phyloP scores from a whole-genome alignment of 30 jellyfish, hydroid and myxozoan species.

The Aurelia sp. region DNA sequence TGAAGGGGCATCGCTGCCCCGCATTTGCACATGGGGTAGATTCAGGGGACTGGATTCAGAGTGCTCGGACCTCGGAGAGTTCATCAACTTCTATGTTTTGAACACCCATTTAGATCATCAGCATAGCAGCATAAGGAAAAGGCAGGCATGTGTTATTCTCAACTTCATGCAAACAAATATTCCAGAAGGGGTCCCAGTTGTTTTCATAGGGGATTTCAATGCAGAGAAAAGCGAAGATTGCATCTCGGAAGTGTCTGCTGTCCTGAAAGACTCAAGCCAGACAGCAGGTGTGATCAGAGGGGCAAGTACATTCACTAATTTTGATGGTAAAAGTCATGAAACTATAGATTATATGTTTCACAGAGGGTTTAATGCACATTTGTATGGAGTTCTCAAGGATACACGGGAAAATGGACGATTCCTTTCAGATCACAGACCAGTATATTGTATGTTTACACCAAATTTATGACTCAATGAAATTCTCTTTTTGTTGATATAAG shows the following conservation, averaged over 20 bases:
- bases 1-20: conserved; percentile 23
- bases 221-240: conserved; percentile 9
- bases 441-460: background rate
- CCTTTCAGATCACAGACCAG: conserved; percentile 41
- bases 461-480: no score
- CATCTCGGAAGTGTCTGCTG: background rate
- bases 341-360: conserved; percentile 8
- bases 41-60: background rate
- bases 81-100: background rate
- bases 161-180: background rate
- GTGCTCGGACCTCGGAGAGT: background rate
- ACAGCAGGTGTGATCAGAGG: background rate
- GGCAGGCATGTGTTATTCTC: conserved; percentile 2
- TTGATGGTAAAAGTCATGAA: conserved; percentile 6
- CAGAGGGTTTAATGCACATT: conserved; percentile 17
- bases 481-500: no score
- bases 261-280: conserved; percentile 14
- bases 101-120: conserved; percentile 41
- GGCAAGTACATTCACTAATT: conserved; percentile 28
- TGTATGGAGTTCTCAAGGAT: conserved; percentile 31
- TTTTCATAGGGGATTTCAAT: conserved; percentile 37
- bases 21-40: conserved; percentile 44
- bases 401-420: conserved; percentile 13
- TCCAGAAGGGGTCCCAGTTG: background rate
- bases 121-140: background rate